Evolutionary conservation across 2,113 vertebrate species (phyloP).

Genomic region (Empidonax alnorum): DNA sequence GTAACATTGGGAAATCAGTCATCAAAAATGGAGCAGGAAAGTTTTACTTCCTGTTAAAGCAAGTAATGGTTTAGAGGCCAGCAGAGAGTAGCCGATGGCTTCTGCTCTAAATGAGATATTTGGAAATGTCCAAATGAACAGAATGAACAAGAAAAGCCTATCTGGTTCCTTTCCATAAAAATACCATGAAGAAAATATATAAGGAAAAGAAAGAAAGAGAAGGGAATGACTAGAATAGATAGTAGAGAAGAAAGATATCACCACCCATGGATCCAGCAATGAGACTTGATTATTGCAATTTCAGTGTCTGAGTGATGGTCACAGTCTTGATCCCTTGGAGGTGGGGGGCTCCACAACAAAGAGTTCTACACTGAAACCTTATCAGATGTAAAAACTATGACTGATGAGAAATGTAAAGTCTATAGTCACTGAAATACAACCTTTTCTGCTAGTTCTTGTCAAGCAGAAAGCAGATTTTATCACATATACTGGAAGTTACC

Average conservation of each 20-base stretch:
- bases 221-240: background rate
- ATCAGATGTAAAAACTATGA: background rate
- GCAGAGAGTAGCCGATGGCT: background rate
- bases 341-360: background rate
- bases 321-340: no score
- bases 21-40: background rate
- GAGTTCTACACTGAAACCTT: background rate
- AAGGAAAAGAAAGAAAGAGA: background rate
- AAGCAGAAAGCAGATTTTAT: background rate
- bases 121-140: background rate
- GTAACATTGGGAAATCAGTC: background rate
- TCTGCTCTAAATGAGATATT: background rate
- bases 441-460: background rate
- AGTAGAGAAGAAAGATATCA: background rate
- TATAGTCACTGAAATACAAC: background rate
- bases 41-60: background rate
- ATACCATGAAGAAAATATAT: background rate
- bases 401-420: background rate
- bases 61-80: background rate
- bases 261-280: background rate
- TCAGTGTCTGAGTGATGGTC: background rate
- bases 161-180: background rate
- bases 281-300: background rate
- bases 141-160: background rate
- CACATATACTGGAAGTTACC: background rate